Conservation (phyloP, 2,113 vertebrate species). For the Polypterus senegalus region DNA sequence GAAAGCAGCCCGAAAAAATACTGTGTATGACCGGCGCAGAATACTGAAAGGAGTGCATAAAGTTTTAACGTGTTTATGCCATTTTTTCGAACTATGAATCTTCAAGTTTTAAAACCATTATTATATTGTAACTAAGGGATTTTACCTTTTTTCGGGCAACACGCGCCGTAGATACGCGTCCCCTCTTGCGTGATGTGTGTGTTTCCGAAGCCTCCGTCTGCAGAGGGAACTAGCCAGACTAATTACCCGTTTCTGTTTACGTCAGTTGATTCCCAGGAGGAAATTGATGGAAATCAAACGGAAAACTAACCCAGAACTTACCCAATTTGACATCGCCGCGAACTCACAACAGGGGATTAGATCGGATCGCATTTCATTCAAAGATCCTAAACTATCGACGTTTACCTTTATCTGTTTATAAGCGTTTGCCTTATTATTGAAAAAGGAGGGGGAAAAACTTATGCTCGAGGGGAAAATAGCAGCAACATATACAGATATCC, state of each 20-base stretch:
- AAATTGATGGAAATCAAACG: conserved; percentile 20
- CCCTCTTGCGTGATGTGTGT: no score
- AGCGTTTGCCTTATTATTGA: no score
- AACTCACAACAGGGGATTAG: neutral
- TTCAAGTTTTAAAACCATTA: conserved; percentile 7
- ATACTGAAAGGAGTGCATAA: no score
- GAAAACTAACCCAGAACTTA: conserved; percentile 33
- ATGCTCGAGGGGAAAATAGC: neutral
- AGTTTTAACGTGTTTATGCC: conserved; percentile 12
- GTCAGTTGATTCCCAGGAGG: conserved; percentile 18
- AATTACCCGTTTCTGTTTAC: conserved; percentile 33
- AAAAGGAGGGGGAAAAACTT: neutral
- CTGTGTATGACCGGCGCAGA: no score
- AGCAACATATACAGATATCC: neutral
- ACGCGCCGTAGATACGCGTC: no score
- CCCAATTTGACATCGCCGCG: conserved; percentile 32
- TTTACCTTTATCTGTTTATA: neutral
- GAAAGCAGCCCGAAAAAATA: no score
- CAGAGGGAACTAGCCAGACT: conserved; percentile 16
- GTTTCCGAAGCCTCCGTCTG: conserved; percentile 4
- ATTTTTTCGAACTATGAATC: neutral
- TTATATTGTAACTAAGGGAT: neutral
- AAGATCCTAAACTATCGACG: no score
- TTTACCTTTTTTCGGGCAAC: conserved; percentile 7
- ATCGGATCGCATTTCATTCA: no score